phyloP scores from a whole-genome alignment of 2,113 vertebrate species.

The Clarias magur region DNA sequence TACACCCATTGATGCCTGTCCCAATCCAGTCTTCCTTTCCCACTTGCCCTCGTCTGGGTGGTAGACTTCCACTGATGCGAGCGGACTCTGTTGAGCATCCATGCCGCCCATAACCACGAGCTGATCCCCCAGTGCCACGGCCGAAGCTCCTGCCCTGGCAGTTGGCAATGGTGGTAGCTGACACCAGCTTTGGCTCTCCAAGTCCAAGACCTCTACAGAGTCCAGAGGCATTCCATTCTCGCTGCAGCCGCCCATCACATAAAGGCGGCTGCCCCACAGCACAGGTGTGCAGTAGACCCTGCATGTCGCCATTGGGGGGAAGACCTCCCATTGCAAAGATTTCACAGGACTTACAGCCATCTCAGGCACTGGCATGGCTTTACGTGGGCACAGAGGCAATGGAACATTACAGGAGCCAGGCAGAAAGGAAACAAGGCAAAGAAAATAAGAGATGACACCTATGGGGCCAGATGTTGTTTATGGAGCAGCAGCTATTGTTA shows the following conservation, averaged over 20 bases:
- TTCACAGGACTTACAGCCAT: conserved; percentile 82
- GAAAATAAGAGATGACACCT: conserved; percentile 2
- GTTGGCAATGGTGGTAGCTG: conserved; percentile 82
- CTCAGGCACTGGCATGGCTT: conserved; percentile 76
- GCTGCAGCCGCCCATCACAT: conserved; percentile 92
- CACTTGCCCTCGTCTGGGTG: conserved; percentile 91
- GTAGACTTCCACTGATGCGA: conserved; percentile 90
- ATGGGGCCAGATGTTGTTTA: conserved; percentile 1
- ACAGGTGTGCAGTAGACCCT: conserved; percentile 89
- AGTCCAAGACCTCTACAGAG: conserved; percentile 81
- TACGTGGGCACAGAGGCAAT: conserved; percentile 52
- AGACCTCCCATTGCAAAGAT: conserved; percentile 85
- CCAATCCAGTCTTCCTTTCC: conserved; percentile 85
- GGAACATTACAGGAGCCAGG: conserved; percentile 46
- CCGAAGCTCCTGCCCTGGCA: conserved; percentile 83
- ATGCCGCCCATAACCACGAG: conserved; percentile 91
- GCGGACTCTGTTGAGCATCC: conserved; percentile 86
- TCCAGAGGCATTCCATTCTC: conserved; percentile 83
- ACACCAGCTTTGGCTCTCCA: conserved; percentile 85
- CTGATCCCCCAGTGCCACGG: conserved; percentile 79
- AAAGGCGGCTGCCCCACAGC: conserved; percentile 83
- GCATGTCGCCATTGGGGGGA: conserved; percentile 87
- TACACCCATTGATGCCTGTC: conserved; percentile 93
- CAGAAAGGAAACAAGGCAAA: conserved; percentile 32
- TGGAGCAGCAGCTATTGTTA: conserved; percentile 25